Base-by-base conservation (phyloP, 2,888 invertebrate genomes). In the Tetragonisca angustula region DNA sequence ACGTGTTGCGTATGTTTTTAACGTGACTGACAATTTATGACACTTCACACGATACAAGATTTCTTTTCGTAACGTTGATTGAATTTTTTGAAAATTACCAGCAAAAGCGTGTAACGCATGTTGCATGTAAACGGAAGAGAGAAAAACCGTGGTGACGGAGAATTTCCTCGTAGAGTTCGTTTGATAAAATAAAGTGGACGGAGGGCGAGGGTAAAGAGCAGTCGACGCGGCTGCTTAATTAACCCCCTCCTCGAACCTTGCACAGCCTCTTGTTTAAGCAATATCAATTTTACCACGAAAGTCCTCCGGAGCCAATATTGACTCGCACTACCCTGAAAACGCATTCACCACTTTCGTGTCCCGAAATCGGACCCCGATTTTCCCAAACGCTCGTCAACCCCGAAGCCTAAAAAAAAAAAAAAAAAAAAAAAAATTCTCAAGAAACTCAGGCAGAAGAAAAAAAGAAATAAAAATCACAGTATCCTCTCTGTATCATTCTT, bases 211-310 rank as follows among this genome's bases (percentile, higher is more conserved):
- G 72, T 43, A 59, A 59, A 67, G 74, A 72, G 78, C 54, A 69
- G 61, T 62, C 71, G 74, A 69, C 79, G 70, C 74, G 71, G 77
- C 54, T 68, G 78, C 75, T 88, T 86, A 88, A 88, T 88, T 87
- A 88, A 85, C 79, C 81, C 83, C 76, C 77, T 50, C 21, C 61
- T 61, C 52, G 36, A 61, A 59, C 67, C 84, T 83, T 79, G 69
- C 79, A 75, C 69, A 6, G 59, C 27, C 73, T 64, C 77, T 77
- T 80, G 76, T 81, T 86, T 84, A 79, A 84, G 72, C 82, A 82
- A 81, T 86, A 84, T 86, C 86, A 89, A 89, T 90, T 88, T 91
- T 84, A 87, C 88, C 90, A 84, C 90, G 84, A 74, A 75, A 74
- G 72, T 52, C 64, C 61, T 65, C 50, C 71, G 24, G 32, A 76